Base-by-base conservation (phyloP, 2,797 vertebrate genomes). In the Characodon lateralis region DNA sequence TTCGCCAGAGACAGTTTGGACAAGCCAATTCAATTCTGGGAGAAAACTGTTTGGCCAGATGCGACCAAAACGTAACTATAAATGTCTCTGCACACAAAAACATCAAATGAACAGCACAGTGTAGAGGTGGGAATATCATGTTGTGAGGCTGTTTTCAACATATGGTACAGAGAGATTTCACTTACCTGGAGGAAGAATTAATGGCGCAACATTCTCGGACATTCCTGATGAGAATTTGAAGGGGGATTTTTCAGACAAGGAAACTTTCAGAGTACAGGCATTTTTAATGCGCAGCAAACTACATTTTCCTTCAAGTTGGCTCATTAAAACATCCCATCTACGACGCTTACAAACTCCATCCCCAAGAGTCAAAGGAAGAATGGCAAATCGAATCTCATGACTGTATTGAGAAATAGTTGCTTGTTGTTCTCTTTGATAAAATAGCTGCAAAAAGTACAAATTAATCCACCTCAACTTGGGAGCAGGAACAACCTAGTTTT, bases 371-470 rank as follows among this genome's bases (percentile, higher is more conserved):
- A 72, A 77, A 84, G 74, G 43, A 77, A 73, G 68, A 80, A 79
- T 9, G 83, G 86, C 84, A 53, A 41, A 14, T 83, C 77, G 89
- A 86, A 92, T 90, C 86, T 63, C 48, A 14, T 65, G 76, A 78
- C 80, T 85, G 73, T 83, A 56, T 18, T 43, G 58, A 12, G 53
- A 43, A 72, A 83, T 82, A 82, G 90, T 88, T 90, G 93, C 88
- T 89, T 91, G 87, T 91, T 75, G 74, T 82, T 90, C 73, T 69
- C 72, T 89, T 91, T 86, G 74, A 76, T 73, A 91, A 88, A 90
- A 88, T 81, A 88, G 87, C 91, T 87, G 86, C 51, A 78, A 93
- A 91, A 88, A 82, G 85, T 83, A 85, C 80, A 92, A 93, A 92
- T 89, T 80, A 93, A 91, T 92, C 89, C 83, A 81, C 69, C 13